Evolutionary conservation across 2,888 invertebrate genomes (phyloP).

Genomic region (Melieria picta): DNA sequence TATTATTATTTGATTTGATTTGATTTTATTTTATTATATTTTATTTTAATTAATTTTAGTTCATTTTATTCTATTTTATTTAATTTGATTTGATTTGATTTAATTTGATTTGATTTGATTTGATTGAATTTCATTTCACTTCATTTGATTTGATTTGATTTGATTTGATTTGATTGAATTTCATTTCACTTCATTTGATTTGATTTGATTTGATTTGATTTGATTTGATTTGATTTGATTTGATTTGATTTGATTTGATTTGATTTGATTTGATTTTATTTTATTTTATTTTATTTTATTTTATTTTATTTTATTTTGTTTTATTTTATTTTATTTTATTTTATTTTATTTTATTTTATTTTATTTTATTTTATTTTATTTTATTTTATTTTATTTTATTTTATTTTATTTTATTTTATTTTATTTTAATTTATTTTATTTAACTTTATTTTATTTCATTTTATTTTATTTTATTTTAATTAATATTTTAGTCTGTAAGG

Average conservation of each 20-base stretch:
- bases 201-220: not conserved
- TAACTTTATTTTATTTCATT: slow-evolving; percentile 1
- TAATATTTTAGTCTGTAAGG: no score
- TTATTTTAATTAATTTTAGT: no score
- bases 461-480: not conserved
- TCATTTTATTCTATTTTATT: no score
- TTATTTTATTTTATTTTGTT: not conserved
- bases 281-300: not conserved
- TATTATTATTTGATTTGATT: no score
- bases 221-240: slow-evolving; percentile 1
- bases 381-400: not conserved
- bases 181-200: not conserved
- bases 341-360: not conserved
- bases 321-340: not conserved
- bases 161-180: not conserved
- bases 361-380: not conserved
- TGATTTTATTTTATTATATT: no score
- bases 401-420: slow-evolving; percentile 3
- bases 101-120: not conserved
- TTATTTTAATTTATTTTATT: slow-evolving; percentile 7
- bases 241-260: not conserved
- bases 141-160: not conserved
- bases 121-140: not conserved
- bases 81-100: no score
- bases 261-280: not conserved